Base-by-base conservation (phyloP, 92 coral and sea anemone genomes). In the Epizoanthus ramosus region DNA sequence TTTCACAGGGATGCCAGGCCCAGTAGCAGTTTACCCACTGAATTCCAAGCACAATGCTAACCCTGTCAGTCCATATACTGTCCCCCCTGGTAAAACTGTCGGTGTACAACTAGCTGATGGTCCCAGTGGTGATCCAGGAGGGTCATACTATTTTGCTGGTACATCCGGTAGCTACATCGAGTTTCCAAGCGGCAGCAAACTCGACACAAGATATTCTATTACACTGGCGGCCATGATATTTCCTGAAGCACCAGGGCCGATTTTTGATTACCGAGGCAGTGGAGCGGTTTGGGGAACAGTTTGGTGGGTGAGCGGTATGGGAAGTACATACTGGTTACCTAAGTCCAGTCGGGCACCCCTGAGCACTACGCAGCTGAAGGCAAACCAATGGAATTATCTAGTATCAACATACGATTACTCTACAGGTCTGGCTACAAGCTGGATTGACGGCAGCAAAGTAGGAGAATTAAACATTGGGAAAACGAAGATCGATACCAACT, bases 1-100 rank as follows among this genome's bases (percentile, higher is more conserved):
- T 58, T 25, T 74, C 6, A 6, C 68, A 92, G 97, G 87, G 5
- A 87, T 93, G 22, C 94, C 97, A 1, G 83, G 89, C 74, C 92
- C 97, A 12, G 90, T 88, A 9, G 97, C 97, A 3, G 87, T 93
- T 79, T 93, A 93, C 67, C 97, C 97, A 3, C 74, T 93, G 28
- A 88, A 91, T 58, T 65, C 83, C 18, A 70, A 77, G 13, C 88
- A 90, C 68, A 75, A 86, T 18, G 94, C 90, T 8, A 63, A 85
- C 43, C 94, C 91, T 33, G 84, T 90, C 61, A 91, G 92, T 31
- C 87, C 84, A 5, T 87, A 89, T 65, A 83, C 57, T 31, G 89
- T 85, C 57, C 97, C 97, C 21, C 94, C 97, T 57, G 94, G 94
- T 31, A 83, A 84, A 68, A 73, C 88, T 12, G 70, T 74, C 47